Evolutionary conservation across 2,797 vertebrate species (phyloP).

Genomic region (Gambelia wislizenii): DNA sequence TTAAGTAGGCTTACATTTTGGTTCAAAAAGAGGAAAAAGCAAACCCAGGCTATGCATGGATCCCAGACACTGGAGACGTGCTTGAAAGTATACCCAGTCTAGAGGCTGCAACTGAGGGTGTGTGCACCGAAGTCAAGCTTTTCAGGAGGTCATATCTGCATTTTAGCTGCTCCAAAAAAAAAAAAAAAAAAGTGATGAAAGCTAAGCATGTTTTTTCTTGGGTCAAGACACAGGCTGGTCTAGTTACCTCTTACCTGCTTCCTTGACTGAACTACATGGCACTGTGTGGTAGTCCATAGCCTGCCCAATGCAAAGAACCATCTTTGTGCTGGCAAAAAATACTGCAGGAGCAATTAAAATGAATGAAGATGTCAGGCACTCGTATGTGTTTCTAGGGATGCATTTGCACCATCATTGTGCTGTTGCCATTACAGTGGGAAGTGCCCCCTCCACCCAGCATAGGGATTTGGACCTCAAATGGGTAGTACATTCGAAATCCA

Average conservation of each 20-base stretch:
- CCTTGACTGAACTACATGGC: constrained; percentile 55
- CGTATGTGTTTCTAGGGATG: not conserved
- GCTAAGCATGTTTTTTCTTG: not conserved
- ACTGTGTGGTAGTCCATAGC: not conserved
- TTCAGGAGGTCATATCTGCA: not conserved
- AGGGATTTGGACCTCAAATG: not conserved
- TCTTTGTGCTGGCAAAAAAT: constrained; percentile 46
- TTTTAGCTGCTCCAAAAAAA: not conserved
- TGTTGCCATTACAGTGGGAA: not conserved
- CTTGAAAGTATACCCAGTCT: not conserved
- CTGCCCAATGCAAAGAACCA: constrained; percentile 17
- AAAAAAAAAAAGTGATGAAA: not conserved
- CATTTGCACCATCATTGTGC: not conserved
- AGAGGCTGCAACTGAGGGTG: not conserved
- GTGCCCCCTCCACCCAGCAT: not conserved
- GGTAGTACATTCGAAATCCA: not conserved
- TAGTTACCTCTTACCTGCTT: constrained; percentile 52
- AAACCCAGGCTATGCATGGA: not conserved
- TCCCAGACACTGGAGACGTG: too few relatives aligned
- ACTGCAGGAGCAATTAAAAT: constrained; percentile 11
- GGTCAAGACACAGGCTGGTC: not conserved
- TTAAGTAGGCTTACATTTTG: not conserved
- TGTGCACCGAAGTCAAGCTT: not conserved
- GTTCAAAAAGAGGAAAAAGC: not conserved
- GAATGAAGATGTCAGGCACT: not conserved